phyloP scores from a whole-genome alignment of 2,797 vertebrate species.

The Gephyroberyx darwinii region DNA sequence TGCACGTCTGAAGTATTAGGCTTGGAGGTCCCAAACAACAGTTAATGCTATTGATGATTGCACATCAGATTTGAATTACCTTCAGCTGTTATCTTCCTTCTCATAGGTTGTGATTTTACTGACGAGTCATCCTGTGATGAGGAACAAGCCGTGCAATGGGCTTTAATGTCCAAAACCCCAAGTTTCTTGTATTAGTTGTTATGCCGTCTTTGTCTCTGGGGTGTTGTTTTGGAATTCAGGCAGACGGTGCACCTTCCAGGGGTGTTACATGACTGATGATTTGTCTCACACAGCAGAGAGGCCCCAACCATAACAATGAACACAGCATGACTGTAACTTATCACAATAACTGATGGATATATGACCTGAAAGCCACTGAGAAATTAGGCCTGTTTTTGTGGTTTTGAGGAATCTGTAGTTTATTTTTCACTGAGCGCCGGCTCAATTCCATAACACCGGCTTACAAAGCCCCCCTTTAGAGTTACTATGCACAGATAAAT shows the following conservation, averaged over 20 bases:
- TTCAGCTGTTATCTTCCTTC: conserved; percentile 16
- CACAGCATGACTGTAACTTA: conserved; percentile 59
- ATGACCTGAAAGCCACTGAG: conserved; percentile 64
- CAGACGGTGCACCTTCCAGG: conserved; percentile 43
- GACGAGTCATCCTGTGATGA: conserved; percentile 15
- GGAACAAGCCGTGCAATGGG: conserved; percentile 20
- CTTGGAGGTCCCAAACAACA: conserved; percentile 22
- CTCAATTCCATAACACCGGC: neutral
- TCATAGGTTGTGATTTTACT: conserved; percentile 15
- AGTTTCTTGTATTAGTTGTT: conserved; percentile 33
- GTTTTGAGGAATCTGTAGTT: conserved; percentile 61
- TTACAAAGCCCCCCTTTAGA: conserved; percentile 15
- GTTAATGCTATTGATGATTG: conserved; percentile 11
- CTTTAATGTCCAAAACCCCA: conserved; percentile 19
- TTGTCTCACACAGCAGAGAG: conserved; percentile 57
- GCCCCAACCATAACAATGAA: conserved; percentile 59
- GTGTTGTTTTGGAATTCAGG: conserved; percentile 34
- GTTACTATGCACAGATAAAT: conserved; percentile 27
- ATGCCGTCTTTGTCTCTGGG: conserved; percentile 39
- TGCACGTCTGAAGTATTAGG: conserved; percentile 10
- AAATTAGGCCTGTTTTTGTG: conserved; percentile 61
- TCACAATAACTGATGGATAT: conserved; percentile 70
- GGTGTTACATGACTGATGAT: conserved; percentile 52
- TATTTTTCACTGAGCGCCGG: conserved; percentile 48
- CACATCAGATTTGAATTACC: conserved; percentile 21